These are phyloP conservation scores for Euura saliciscinereae DNA, from an alignment of 1,140 invertebrate genomes.

Conservation along the genomic window DNA sequence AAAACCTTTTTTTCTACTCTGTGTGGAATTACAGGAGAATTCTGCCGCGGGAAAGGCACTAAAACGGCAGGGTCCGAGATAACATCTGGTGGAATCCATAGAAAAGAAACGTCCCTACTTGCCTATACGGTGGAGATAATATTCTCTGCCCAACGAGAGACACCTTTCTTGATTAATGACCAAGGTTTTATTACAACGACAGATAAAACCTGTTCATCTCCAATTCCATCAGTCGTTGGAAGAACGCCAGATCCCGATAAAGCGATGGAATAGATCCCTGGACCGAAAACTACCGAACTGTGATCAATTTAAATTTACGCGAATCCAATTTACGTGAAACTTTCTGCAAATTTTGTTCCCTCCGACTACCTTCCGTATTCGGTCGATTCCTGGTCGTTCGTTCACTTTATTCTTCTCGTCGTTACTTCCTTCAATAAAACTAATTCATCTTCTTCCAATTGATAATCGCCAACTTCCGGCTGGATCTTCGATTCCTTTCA, in stretches of 20 bases:
- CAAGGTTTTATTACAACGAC: constrained; percentile 1
- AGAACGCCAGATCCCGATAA: background rate
- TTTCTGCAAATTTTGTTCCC: background rate
- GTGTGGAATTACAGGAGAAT: background rate
- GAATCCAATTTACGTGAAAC: background rate
- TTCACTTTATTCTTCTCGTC: too few species aligned
- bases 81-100: background rate
- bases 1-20: too few species aligned
- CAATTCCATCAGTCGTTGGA: constrained; percentile 1
- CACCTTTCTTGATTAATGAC: constrained; percentile 5
- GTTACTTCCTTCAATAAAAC: too few species aligned
- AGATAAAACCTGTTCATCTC: constrained; percentile 7
- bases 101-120: background rate
- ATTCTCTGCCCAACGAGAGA: constrained; percentile 1
- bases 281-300: background rate
- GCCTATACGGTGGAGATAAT: background rate
- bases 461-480: background rate
- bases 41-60: background rate
- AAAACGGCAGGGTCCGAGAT: background rate
- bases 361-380: background rate
- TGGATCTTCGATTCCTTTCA: background rate
- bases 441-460: too few species aligned
- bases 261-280: background rate
- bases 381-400: too few species aligned
- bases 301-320: constrained; percentile 5